Conservation (phyloP, 1,140 invertebrate genomes). For the Holcopasites calliopsidis region DNA sequence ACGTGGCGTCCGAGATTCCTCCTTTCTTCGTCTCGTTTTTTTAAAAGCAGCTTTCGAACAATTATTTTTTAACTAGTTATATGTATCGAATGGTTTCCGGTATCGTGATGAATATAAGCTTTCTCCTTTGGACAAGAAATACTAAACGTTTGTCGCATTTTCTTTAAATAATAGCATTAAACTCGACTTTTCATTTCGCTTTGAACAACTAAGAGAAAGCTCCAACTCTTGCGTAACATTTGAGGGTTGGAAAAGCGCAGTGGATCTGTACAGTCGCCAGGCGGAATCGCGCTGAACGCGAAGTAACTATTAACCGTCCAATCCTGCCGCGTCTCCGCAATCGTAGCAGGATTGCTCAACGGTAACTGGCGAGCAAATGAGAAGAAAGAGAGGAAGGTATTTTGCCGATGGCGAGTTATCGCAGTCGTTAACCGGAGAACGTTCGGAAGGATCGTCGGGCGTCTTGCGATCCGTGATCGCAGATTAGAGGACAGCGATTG, state of each 20-base stretch:
- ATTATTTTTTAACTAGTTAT: neutral
- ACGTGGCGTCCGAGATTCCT: constrained; percentile 3
- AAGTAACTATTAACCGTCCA: neutral
- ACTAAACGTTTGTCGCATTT: too few relatives aligned
- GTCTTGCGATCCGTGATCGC: neutral
- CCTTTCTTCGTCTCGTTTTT: neutral
- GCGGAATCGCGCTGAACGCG: too few relatives aligned
- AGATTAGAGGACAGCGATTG: constrained; percentile 24
- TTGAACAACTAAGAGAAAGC: too few relatives aligned
- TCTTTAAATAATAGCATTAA: too few relatives aligned
- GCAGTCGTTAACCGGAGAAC: neutral
- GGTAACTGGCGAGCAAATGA: neutral
- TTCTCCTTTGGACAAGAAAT: too few relatives aligned
- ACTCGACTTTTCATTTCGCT: too few relatives aligned
- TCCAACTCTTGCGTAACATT: too few relatives aligned
- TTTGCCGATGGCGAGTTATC: neutral
- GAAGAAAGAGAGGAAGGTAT: too few relatives aligned
- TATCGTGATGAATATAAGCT: neutral
- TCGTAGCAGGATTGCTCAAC: constrained; percentile 43
- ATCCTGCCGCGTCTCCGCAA: constrained; percentile 57
- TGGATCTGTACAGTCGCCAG: too few relatives aligned
- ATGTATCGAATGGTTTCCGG: neutral
- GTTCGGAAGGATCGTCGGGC: neutral
- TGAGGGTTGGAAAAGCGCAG: too few relatives aligned
- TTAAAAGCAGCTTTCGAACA: neutral